A percentile compares a stretch with the other conserved stretches of the same genome.
These are phyloP conservation scores for Cirrhinus molitorella DNA, from an alignment of 2,797 vertebrate genomes.

Conservation along the genomic window DNA sequence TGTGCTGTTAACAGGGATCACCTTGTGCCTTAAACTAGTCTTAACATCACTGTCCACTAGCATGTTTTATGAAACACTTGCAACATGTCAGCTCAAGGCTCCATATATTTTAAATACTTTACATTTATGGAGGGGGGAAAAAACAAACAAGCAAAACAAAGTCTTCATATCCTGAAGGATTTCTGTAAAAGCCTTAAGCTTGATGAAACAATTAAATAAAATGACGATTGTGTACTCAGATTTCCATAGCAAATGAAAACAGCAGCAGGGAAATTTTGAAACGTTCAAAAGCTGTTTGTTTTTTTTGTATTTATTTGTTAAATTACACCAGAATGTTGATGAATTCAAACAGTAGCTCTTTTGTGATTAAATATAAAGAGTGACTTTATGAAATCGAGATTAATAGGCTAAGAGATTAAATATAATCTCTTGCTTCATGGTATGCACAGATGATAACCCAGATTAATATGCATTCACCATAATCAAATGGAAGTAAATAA, in stretches of 20 bases:
- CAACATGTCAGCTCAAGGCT: not conserved
- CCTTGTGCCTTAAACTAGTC: slow-evolving; percentile 43
- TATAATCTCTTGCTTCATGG: not conserved
- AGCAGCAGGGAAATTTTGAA: slow-evolving; percentile 19
- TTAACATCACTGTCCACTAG: not conserved
- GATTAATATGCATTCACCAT: not conserved
- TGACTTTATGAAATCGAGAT: not conserved
- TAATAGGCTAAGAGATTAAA: not conserved
- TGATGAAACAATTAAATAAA: slow-evolving; percentile 44
- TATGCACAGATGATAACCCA: not conserved
- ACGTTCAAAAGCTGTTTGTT: slow-evolving; percentile 27
- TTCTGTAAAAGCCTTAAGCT: slow-evolving; percentile 44
- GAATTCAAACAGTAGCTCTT: not conserved
- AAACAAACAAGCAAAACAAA: slow-evolving; percentile 3
- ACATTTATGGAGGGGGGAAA: not conserved
- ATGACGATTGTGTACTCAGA: slow-evolving; percentile 4
- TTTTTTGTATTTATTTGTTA: slow-evolving; percentile 11
- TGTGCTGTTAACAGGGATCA: slow-evolving; percentile 46
- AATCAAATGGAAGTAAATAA: not conserved
- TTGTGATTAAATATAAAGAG: slow-evolving; percentile 4
- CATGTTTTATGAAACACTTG: not conserved
- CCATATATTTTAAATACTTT: not conserved
- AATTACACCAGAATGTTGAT: not conserved
- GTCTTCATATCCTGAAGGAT: slow-evolving; percentile 28
- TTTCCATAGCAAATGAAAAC: slow-evolving; percentile 29